Evolutionary conservation across 37 sponge, comb jelly and placozoan species (phyloP).

Genomic region (Spongilla lacustris): DNA sequence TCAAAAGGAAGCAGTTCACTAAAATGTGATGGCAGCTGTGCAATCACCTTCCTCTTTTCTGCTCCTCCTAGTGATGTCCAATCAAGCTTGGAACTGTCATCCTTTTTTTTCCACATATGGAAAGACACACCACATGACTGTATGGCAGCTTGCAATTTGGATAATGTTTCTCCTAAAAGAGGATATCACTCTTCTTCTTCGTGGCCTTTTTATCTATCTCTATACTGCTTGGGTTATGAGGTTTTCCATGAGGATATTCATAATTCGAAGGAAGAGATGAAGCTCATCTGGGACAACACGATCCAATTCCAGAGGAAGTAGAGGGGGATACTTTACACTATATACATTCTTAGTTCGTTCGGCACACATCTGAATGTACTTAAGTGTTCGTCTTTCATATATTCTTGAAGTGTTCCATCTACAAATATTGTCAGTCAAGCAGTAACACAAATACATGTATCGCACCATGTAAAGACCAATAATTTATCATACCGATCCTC

Average conservation of each 20-base stretch:
- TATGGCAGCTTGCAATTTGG: neutral
- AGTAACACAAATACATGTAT: neutral
- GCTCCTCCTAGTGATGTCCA: constrained; percentile 5
- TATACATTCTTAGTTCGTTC: no score
- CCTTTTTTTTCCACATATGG: neutral
- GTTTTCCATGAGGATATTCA: neutral
- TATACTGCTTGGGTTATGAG: neutral
- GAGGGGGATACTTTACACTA: neutral
- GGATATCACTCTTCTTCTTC: neutral
- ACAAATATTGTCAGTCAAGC: neutral
- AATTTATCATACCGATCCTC: constrained; percentile 13
- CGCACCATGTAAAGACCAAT: neutral
- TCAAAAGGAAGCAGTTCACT: neutral
- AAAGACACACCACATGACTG: constrained; percentile 11
- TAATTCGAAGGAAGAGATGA: neutral
- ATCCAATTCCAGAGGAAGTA: neutral
- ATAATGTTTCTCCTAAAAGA: neutral
- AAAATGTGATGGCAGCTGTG: neutral
- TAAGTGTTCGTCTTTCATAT: no score
- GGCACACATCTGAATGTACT: no score
- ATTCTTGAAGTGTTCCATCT: no score
- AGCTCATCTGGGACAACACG: neutral
- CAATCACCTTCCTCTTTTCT: constrained; percentile 9
- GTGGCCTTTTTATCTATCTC: neutral
- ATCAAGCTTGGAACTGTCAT: neutral